Evolutionary conservation across 2,888 invertebrate genomes (phyloP), one percentile per base, ranked within the genome.

Genomic region (Seira ritae): DNA sequence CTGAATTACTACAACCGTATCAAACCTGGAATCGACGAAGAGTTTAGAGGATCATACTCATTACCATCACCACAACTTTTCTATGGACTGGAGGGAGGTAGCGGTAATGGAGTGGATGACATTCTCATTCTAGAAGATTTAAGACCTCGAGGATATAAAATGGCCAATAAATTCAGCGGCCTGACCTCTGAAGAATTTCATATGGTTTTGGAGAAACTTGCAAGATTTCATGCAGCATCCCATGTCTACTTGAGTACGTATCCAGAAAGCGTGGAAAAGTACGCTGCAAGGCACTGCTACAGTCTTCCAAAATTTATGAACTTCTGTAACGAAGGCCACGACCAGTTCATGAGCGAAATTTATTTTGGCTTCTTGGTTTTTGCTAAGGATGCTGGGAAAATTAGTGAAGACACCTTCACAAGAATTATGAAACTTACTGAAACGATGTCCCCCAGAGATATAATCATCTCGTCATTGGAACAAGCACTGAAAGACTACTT

Each of bases 81-180:
- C 50, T 68, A 62, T 0, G 69, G 75, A 1, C 2, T n/a, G 1
- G 37, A 23, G 0, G 42, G 42, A 4, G 69, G 74, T 17, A 65
- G 60, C n/a, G 76, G 23, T n/a, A 69, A 22, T n/a, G 75, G 65
- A 1, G 8, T 22, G 0, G 68, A 78, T 10, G 78, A 71, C 20
- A 86, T 74, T 71, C 19, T 87, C 8, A 66, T 69, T 0, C 72
- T 88, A 62, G 84, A 87, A 71, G 87, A 88, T 55, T 67, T 88
- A 2, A 70, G 87, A 15, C 78, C 80, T 1, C 8, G 67, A 24
- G 87, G 87, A 0, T 88, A 80, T 42, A 79, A 75, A 68, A 87
- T 88, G 87, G 81, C 79, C 0, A 81, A 88, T 31, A 87, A 88
- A 55, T 80, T 62, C 55, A 46, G 22, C 0, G 83, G 85, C 0